A percentile compares a stretch with the other conserved stretches of the same genome.
These are phyloP conservation scores for Scylla paramamosain DNA, from an alignment of 1,140 invertebrate genomes.

Conservation along the genomic window DNA sequence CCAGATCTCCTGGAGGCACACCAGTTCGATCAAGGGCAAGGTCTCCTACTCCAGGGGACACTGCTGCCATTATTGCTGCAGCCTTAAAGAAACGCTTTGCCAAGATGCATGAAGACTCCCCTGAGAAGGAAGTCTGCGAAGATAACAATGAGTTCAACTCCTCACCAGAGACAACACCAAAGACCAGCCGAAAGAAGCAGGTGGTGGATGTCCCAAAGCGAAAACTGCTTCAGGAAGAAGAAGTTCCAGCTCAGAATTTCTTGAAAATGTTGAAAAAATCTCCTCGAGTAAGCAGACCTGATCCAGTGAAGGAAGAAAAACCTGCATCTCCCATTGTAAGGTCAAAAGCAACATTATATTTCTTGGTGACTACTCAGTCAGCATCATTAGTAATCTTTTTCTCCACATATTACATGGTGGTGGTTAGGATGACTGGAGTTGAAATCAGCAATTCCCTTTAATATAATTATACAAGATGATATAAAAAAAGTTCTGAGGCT, in stretches of 20 bases:
- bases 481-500: no score
- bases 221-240: neutral
- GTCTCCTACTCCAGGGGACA: constrained; percentile 60
- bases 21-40: constrained; percentile 64
- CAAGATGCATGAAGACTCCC: constrained; percentile 67
- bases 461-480: no score
- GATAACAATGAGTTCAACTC: constrained; percentile 64
- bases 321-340: constrained; percentile 63
- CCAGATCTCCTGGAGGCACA: constrained; percentile 71
- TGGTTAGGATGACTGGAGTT: no score
- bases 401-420: neutral
- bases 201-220: neutral
- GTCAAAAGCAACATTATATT: neutral
- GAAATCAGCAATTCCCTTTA: no score
- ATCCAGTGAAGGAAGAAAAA: constrained; percentile 52
- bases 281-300: constrained; percentile 41
- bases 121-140: constrained; percentile 61
- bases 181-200: neutral
- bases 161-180: constrained; percentile 68
- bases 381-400: neutral
- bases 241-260: neutral
- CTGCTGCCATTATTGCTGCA: constrained; percentile 72
- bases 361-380: neutral
- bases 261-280: constrained; percentile 49
- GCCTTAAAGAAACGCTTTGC: constrained; percentile 75